Base-by-base conservation (phyloP, 1,140 invertebrate species). In the Acyrthosiphon pisum region DNA sequence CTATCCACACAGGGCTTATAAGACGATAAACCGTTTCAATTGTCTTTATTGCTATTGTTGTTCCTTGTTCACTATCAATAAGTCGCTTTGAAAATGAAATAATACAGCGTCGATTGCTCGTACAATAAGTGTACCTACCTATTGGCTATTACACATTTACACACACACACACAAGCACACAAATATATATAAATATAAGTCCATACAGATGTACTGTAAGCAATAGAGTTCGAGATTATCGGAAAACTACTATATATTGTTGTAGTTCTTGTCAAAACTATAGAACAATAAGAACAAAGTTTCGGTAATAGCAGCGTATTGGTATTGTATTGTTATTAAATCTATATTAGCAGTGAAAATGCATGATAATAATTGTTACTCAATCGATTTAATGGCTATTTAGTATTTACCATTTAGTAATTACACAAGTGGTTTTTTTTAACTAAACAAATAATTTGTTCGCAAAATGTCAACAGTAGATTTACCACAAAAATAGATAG, bases 11-110 rank as follows among this genome's bases (percentile, higher is more conserved):
- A 23, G 14, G 14, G 84, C 41, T 44, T 41, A 44, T 11, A 20
- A 87, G 26, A n/a, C 44, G 41, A 48, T 87, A 87, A 87, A 48
- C 41, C 41, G 84, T 87, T 87, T 44, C 84, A 46, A 87, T 87
- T 30, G 84, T 46, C 41, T 46, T 46, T 87, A 30, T 87, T n/a
- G 41, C 81, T 23, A 83, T 87, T 46, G 84, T 30, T 30, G 84
- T 37, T 37, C 35, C 35, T 41, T 83, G 60, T 84, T 84, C 83
- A 26, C 37, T 44, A 84, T 84, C 35, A 84, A 84, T 84, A 83
- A 83, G 37, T 44, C 37, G 3, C 37, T 84, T 44, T 41, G 37
- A 4, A 26, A 84, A 84, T 26, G 14, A 41, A 84, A 84, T 84
- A 84, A 37, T 0, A 84, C 41, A 44, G 11, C 37, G 37, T 30